Evolutionary conservation across 1,140 invertebrate genomes (phyloP).

Genomic region (Aphis gossypii): DNA sequence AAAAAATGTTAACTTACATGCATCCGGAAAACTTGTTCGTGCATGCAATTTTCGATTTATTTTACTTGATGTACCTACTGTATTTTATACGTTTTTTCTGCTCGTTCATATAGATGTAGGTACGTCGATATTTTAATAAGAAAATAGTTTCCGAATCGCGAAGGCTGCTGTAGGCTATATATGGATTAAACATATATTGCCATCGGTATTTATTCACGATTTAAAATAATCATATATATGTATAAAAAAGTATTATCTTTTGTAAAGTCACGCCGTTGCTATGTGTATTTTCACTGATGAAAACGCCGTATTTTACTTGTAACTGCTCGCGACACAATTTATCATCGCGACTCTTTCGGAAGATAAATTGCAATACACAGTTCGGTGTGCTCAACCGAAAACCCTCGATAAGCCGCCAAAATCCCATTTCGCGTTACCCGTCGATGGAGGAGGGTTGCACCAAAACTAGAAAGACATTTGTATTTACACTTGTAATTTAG

Average conservation of each 20-base stretch:
- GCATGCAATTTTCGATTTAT: neutral
- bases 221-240: neutral
- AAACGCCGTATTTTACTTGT: constrained; percentile 38
- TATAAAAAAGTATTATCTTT: constrained; percentile 14
- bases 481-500: constrained; percentile 39
- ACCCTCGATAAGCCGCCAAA: constrained; percentile 55
- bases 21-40: neutral
- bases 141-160: neutral
- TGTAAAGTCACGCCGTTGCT: neutral
- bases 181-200: neutral
- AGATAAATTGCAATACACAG: constrained; percentile 52
- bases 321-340: constrained; percentile 37
- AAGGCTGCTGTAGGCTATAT: neutral
- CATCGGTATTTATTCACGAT: neutral
- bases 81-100: neutral
- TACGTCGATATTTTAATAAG: neutral
- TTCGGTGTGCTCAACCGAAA: constrained; percentile 55
- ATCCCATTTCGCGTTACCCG: constrained; percentile 30
- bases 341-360: constrained; percentile 38
- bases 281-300: constrained; percentile 26
- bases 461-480: neutral
- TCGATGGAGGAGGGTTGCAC: neutral
- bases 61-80: neutral
- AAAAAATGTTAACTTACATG: neutral
- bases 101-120: neutral